Conservation (phyloP, 2,888 invertebrate genomes). For the Formica aserva region DNA sequence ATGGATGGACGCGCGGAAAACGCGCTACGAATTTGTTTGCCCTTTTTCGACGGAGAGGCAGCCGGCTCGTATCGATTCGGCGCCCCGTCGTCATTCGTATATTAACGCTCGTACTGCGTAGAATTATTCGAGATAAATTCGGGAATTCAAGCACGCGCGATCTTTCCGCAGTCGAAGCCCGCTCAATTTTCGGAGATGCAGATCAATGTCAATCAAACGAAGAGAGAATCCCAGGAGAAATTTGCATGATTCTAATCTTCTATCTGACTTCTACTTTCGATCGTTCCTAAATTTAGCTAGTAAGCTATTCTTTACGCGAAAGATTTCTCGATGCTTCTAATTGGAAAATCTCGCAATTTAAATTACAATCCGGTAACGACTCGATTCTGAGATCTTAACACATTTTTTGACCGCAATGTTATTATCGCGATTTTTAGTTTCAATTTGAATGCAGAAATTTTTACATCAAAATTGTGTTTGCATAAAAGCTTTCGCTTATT, state of each 20-base stretch:
- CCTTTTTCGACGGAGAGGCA: slow-evolving; percentile 31
- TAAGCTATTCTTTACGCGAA: neutral
- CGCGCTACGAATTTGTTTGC: slow-evolving; percentile 49
- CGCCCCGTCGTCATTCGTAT: slow-evolving; percentile 18
- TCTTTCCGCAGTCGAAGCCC: neutral
- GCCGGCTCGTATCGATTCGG: slow-evolving; percentile 42
- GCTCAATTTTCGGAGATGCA: neutral
- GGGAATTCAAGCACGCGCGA: neutral
- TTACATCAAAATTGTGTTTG: slow-evolving; percentile 5
- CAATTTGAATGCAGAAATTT: neutral
- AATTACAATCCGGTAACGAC: neutral
- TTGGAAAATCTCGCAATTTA: neutral
- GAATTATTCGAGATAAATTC: slow-evolving; percentile 23
- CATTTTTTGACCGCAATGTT: neutral
- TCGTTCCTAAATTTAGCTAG: neutral
- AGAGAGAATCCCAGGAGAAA: too few relatives aligned
- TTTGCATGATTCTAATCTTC: slow-evolving; percentile 3
- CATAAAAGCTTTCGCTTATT: neutral
- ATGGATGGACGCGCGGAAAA: slow-evolving; percentile 42
- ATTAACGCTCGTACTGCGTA: slow-evolving; percentile 27
- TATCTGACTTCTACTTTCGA: slow-evolving; percentile 12
- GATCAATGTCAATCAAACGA: neutral
- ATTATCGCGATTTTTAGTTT: neutral
- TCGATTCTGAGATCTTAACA: neutral
- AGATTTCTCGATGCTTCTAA: neutral